Evolutionary conservation across 1,140 invertebrate genomes (phyloP), one percentile per base, ranked within the genome.

Genomic region (Heliconius himera): DNA sequence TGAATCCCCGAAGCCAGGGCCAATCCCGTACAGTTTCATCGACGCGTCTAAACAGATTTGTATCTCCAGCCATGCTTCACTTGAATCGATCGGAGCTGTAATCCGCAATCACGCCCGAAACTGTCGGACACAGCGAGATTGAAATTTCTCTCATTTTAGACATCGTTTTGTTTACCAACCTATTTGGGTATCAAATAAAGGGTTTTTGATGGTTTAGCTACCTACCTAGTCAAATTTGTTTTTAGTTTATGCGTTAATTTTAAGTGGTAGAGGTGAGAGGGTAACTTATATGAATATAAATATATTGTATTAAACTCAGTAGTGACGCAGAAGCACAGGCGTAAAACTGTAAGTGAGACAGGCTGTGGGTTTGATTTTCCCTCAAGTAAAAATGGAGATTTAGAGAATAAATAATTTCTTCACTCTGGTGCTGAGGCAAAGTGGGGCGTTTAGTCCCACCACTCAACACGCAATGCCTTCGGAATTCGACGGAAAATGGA

Each of bases 71-170:
- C 33, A 75, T 36, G 60, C 46, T 70, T 76, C 60, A 49, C 8
- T 41, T 46, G 3, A 54, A 46, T 46, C 41, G 41, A 46, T 46
- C 41, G 74, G 22, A 29, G 56, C 74, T 76, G 60, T 76, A 76
- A 76, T 76, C 74, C 56, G 74, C 74, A 76, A 76, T 76, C 74
- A 76, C 36, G 0, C 54, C 36, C 11, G 56, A 76, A 66, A 66
- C 74, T 75, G 74, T 75, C 56, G 8, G 56, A 70, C 56, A 33
- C 74, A 70, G 33, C 74, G 74, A 66, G 36, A 76, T 76, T 76
- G 74, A 76, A 76, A 76, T 76, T 76, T 76, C 74, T 70, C 29
- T 76, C 33, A 76, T 76, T 76, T 75, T 76, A 26, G 74, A 8
- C 74, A 18, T 1, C 11, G 36, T 13, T 38, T 51, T 76, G 74